Percentiles rank a stretch among this genome's conserved stretches.
Evolutionary conservation across 2,888 invertebrate species (phyloP).

Genomic region (Andrena bicolor): DNA sequence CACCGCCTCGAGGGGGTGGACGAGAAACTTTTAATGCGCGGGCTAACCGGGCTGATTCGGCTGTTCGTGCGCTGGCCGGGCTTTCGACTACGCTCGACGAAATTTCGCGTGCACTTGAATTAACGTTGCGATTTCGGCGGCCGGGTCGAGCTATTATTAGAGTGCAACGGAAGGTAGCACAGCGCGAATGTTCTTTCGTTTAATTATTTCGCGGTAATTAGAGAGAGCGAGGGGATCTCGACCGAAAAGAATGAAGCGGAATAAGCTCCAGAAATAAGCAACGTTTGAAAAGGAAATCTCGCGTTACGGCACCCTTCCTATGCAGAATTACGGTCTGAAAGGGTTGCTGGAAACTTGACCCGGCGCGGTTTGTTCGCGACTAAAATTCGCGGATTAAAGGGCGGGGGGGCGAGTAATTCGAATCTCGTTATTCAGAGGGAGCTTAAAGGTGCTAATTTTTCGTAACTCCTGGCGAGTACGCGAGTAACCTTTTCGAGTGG

Average conservation of each 20-base stretch:
- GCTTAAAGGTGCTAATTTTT: constrained; percentile 31
- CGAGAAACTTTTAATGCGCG: constrained; percentile 27
- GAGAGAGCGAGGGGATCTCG: no score
- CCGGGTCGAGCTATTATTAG: neutral
- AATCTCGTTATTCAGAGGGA: constrained; percentile 17
- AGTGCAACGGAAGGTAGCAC: no score
- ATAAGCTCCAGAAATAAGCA: neutral
- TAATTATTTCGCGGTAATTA: no score
- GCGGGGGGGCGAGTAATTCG: constrained; percentile 3
- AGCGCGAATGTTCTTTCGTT: no score
- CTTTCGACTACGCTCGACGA: constrained; percentile 8
- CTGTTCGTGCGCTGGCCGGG: neutral
- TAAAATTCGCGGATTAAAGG: constrained; percentile 12
- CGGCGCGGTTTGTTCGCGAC: neutral
- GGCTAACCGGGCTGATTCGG: constrained; percentile 23
- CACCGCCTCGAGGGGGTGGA: neutral
- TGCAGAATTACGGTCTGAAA: neutral
- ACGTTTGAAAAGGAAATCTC: no score
- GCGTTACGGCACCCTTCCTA: no score
- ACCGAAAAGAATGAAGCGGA: no score
- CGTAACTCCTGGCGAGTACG: constrained; percentile 15
- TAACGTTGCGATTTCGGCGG: neutral
- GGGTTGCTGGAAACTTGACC: constrained; percentile 13
- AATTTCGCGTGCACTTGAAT: constrained; percentile 5
- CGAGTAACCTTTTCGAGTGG: constrained; percentile 36